Conservation (phyloP, 1,140 invertebrate species). For the Varroa destructor region DNA sequence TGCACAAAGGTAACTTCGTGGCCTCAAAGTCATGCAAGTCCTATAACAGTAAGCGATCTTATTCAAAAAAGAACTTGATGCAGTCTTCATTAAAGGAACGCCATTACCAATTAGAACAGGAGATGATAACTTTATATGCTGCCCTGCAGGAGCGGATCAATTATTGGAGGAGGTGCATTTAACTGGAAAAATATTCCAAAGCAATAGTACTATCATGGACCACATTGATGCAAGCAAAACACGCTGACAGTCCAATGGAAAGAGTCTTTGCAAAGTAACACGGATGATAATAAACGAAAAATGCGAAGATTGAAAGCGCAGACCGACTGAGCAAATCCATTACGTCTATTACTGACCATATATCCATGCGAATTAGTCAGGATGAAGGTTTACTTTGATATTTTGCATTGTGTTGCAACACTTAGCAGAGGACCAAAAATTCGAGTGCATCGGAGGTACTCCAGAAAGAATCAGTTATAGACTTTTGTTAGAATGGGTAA, state of each 20-base stretch:
- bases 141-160: not conserved
- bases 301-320: too few species aligned
- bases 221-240: not conserved
- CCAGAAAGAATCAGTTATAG: not conserved
- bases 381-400: not conserved
- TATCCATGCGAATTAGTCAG: not conserved
- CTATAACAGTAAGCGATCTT: not conserved
- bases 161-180: not conserved
- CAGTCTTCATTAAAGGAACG: not conserved
- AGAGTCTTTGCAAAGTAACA: not conserved
- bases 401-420: not conserved
- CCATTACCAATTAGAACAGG: not conserved
- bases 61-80: slow-evolving; percentile 6
- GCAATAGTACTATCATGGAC: not conserved
- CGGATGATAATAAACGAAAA: too few species aligned
- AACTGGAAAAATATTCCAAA: not conserved
- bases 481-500: not conserved
- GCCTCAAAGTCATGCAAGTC: not conserved
- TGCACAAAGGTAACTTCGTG: not conserved
- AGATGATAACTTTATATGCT: not conserved
- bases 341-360: not conserved
- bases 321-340: too few species aligned
- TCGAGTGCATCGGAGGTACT: too few species aligned
- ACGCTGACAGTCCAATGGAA: not conserved
- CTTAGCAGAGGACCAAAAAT: not conserved